Evolutionary conservation across 2,888 invertebrate genomes (phyloP).

Genomic region (Coelopa pilipes): DNA sequence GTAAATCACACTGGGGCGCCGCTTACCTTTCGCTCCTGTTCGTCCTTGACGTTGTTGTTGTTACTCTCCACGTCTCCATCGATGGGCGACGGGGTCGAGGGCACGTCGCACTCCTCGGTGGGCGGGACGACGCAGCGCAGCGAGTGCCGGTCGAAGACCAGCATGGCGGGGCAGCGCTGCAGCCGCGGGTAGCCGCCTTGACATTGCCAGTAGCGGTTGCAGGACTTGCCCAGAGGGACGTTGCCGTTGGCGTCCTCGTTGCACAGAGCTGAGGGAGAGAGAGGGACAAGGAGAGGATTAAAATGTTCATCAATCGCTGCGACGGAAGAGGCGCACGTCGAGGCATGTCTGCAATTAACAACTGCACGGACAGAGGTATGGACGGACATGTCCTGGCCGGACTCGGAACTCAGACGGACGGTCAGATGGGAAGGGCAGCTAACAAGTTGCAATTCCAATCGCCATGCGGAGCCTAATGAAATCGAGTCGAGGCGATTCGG

Average conservation of each 20-base stretch:
- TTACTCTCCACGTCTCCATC: slow-evolving; percentile 68
- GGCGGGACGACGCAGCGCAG: slow-evolving; percentile 88
- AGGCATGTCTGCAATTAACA: slow-evolving; percentile 12
- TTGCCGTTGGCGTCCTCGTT: slow-evolving; percentile 92
- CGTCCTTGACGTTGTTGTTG: slow-evolving; percentile 51
- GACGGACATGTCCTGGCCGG: background rate
- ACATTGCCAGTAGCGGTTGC: slow-evolving; percentile 94
- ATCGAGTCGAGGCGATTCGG: slow-evolving; percentile 18
- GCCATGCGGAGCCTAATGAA: slow-evolving; percentile 16
- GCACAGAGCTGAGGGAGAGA: slow-evolving; percentile 77
- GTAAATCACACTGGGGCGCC: slow-evolving; percentile 17
- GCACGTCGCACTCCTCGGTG: slow-evolving; percentile 88
- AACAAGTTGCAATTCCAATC: slow-evolving; percentile 17
- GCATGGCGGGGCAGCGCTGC: slow-evolving; percentile 89
- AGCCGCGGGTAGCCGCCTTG: slow-evolving; percentile 93
- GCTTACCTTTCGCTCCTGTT: slow-evolving; percentile 56
- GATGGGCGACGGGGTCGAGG: slow-evolving; percentile 77
- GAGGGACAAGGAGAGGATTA: slow-evolving; percentile 42
- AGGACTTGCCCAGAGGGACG: slow-evolving; percentile 90
- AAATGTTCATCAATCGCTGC: slow-evolving; percentile 14
- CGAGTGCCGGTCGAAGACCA: slow-evolving; percentile 86
- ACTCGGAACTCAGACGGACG: background rate
- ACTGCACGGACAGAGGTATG: slow-evolving; percentile 1
- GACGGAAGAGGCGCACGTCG: slow-evolving; percentile 1
- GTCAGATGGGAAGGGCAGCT: background rate